Conservation (phyloP, 2,113 vertebrate genomes). For the Microcebus murinus region DNA sequence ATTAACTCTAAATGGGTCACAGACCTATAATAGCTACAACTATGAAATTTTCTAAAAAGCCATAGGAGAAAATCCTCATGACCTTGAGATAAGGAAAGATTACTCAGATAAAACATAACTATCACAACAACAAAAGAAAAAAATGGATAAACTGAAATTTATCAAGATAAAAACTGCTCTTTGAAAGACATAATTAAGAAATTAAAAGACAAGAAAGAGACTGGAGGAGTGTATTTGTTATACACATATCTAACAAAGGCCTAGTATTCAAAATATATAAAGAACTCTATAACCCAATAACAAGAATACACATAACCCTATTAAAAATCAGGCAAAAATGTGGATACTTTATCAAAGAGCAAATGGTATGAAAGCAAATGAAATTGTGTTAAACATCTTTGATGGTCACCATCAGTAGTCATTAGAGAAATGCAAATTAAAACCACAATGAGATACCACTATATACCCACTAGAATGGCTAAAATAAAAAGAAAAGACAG, state of each 20-base stretch:
- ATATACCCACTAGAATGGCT: neutral
- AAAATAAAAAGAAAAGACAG: neutral
- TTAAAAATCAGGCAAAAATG: neutral
- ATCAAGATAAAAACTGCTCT: neutral
- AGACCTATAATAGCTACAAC: neutral
- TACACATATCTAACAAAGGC: neutral
- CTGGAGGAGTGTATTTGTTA: neutral
- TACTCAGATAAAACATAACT: neutral
- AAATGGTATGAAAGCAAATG: neutral
- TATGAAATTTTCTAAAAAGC: neutral
- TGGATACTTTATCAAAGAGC: neutral
- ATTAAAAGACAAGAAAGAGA: neutral
- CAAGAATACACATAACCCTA: neutral
- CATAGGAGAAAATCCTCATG: neutral
- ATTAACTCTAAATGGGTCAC: neutral
- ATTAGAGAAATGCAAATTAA: neutral
- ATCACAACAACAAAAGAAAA: neutral
- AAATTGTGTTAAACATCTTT: neutral
- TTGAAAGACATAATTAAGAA: neutral
- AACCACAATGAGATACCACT: neutral
- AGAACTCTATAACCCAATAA: neutral
- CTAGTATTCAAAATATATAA: neutral
- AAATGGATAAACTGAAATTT: neutral
- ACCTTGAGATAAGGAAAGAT: neutral
- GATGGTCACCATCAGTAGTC: neutral